These are phyloP conservation scores for Dascillus cervinus DNA, from an alignment of 2,888 invertebrate species.

Conservation along the genomic window DNA sequence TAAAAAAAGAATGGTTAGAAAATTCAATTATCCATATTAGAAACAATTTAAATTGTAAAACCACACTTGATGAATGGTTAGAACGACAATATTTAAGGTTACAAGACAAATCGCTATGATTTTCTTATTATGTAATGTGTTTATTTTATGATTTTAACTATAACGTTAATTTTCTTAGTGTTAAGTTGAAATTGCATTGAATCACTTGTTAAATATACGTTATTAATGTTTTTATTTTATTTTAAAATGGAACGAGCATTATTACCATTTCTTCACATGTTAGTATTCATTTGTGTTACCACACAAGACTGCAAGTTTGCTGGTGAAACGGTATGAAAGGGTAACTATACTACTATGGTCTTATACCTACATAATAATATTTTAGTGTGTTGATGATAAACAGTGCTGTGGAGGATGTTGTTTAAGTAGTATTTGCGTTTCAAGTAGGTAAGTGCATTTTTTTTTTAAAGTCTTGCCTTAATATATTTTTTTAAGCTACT, in stretches of 20 bases:
- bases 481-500: slow-evolving; percentile 24
- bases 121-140: neutral
- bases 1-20: slow-evolving; percentile 6
- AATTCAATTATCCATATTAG: slow-evolving; percentile 1
- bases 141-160: no score
- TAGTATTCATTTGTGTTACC: no score
- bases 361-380: slow-evolving; percentile 11
- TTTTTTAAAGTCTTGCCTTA: slow-evolving; percentile 8
- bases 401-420: slow-evolving; percentile 57
- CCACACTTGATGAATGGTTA: slow-evolving; percentile 9
- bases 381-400: slow-evolving; percentile 57
- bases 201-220: no score
- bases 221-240: no score
- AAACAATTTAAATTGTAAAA: slow-evolving; percentile 9
- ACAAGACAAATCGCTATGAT: slow-evolving; percentile 1
- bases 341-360: neutral
- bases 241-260: no score
- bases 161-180: no score
- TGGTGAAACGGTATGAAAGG: slow-evolving; percentile 22
- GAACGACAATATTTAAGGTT: slow-evolving; percentile 3
- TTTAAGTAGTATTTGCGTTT: slow-evolving; percentile 44
- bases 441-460: slow-evolving; percentile 41
- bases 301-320: slow-evolving; percentile 24
- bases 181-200: no score
- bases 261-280: no score